Evolutionary conservation across 2,888 invertebrate genomes (phyloP).

Genomic region (Pandemis corylana): DNA sequence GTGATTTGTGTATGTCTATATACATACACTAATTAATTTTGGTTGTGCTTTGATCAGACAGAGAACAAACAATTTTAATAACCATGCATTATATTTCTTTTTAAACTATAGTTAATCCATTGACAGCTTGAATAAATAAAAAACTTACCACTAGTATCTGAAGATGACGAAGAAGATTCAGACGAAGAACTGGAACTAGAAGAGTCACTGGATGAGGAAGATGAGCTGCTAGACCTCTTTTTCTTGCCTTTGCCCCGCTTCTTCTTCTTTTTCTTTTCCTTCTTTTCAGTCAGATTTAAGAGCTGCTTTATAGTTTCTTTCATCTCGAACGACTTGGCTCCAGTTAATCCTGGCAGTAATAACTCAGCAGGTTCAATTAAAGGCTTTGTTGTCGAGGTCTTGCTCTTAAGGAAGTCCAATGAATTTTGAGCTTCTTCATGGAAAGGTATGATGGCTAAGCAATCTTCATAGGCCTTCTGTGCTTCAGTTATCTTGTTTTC

Average conservation of each 20-base stretch:
- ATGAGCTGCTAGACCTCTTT: constrained; percentile 87
- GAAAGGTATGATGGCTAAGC: constrained; percentile 92
- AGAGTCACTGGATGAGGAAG: constrained; percentile 88
- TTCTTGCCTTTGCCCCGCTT: constrained; percentile 88
- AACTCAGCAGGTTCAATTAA: constrained; percentile 87
- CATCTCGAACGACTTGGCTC: constrained; percentile 85
- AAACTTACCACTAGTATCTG: constrained; percentile 81
- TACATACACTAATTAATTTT: too few relatives aligned
- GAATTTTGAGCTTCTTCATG: constrained; percentile 95
- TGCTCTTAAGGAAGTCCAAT: constrained; percentile 91
- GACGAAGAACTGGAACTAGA: constrained; percentile 87
- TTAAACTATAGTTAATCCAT: too few relatives aligned
- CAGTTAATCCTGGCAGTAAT: constrained; percentile 85
- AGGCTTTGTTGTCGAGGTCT: constrained; percentile 84
- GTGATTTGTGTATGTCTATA: too few relatives aligned
- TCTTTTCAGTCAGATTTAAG: constrained; percentile 86
- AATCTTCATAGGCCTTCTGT: constrained; percentile 93
- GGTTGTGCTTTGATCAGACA: too few relatives aligned
- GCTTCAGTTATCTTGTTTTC: constrained; percentile 94
- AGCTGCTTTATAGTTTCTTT: constrained; percentile 88
- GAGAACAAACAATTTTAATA: too few relatives aligned
- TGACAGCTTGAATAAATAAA: constrained; percentile 21
- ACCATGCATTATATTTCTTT: too few relatives aligned
- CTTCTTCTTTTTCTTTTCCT: constrained; percentile 88
- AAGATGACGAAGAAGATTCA: constrained; percentile 85